Evolutionary conservation across 2,888 invertebrate genomes (phyloP).

Genomic region (Copidosoma aretas): DNA sequence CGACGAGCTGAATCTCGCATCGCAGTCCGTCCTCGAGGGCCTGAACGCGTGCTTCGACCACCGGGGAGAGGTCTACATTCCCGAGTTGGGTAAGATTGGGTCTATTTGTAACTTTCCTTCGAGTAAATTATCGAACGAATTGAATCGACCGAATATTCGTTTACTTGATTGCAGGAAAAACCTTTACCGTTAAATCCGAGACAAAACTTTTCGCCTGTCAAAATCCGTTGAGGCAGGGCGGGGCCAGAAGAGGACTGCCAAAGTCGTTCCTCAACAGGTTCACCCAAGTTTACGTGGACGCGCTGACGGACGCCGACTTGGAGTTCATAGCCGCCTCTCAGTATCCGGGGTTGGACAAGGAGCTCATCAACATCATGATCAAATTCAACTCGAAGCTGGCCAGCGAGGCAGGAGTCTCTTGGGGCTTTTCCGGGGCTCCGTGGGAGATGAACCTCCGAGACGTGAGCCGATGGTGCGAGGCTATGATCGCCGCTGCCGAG

Average conservation of each 20-base stretch:
- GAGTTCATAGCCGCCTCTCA: conserved; percentile 72
- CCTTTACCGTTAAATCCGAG: conserved; percentile 77
- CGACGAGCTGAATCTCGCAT: conserved; percentile 97
- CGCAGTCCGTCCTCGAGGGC: conserved; percentile 97
- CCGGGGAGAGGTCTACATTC: conserved; percentile 92
- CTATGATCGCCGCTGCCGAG: conserved; percentile 63
- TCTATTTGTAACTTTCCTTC: too few species aligned
- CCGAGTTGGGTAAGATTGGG: conserved; percentile 77
- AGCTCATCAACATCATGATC: conserved; percentile 76
- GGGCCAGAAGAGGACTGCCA: conserved; percentile 93
- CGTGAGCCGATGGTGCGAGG: conserved; percentile 90
- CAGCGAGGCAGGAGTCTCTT: conserved; percentile 70
- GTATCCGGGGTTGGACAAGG: conserved; percentile 69
- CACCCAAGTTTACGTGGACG: conserved; percentile 77
- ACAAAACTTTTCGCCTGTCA: conserved; percentile 97
- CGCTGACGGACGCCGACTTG: conserved; percentile 59
- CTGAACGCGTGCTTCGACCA: conserved; percentile 99
- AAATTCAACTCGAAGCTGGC: conserved; percentile 77
- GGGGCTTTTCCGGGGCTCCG: conserved; percentile 85
- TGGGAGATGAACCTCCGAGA: conserved; percentile 99
- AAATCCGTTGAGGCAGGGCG: conserved; percentile 95
- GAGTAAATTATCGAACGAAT: too few species aligned
- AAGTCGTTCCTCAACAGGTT: conserved; percentile 97
- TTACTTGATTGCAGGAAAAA: conserved; percentile 61
- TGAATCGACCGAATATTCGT: background rate